Evolutionary conservation across 53 echinoderm and acorn worm species (phyloP).

Genomic region (Temnopleurus reevesii): DNA sequence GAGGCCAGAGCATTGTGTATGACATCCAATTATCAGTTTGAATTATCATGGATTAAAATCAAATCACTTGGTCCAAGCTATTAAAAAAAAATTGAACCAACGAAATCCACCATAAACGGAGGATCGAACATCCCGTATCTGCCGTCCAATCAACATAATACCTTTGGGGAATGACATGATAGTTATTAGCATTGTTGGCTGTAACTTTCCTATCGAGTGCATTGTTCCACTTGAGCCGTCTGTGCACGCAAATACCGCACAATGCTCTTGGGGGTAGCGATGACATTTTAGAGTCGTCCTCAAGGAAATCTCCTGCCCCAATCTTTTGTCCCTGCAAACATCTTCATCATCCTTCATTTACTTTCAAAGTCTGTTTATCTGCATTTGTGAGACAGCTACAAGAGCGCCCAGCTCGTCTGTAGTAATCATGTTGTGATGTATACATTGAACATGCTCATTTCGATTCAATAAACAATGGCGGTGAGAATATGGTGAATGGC

Average conservation of each 20-base stretch:
- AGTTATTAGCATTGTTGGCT: not conserved
- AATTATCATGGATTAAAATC: not conserved
- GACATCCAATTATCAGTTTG: too few relatives aligned
- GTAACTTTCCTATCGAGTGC: not conserved
- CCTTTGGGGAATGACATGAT: not conserved
- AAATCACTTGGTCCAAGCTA: not conserved
- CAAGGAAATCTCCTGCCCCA: constrained; percentile 17
- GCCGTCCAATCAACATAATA: not conserved
- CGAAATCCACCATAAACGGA: not conserved
- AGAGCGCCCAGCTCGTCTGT: too few relatives aligned
- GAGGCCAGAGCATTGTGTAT: too few relatives aligned
- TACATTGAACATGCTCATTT: not conserved
- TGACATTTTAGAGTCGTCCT: constrained; percentile 21
- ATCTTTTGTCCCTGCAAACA: constrained; percentile 23
- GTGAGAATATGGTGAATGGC: not conserved
- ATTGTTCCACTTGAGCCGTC: not conserved
- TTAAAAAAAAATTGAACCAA: not conserved
- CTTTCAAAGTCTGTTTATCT: not conserved
- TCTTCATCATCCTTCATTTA: constrained; percentile 28
- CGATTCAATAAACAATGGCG: not conserved
- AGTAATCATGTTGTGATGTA: constrained; percentile 6
- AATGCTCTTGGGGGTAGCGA: not conserved
- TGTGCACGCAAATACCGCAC: not conserved
- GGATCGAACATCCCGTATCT: not conserved
- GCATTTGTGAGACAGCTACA: too few relatives aligned